Evolutionary conservation across 2,797 vertebrate genomes (phyloP), one percentile per base, ranked within the genome.

Genomic region (Anas bahamensis): DNA sequence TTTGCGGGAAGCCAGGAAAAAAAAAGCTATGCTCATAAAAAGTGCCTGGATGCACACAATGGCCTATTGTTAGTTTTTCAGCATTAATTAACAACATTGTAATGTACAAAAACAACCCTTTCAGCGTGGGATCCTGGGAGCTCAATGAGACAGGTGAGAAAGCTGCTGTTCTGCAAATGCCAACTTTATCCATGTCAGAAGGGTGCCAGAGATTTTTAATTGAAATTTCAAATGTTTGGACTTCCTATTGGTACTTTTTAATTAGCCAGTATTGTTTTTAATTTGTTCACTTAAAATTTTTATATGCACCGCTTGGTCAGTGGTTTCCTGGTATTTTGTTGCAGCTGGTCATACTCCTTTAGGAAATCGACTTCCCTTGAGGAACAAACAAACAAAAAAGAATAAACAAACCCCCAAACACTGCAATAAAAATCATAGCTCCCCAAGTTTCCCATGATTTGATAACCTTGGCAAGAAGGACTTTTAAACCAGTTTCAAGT

Each of bases 311-410:
- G 75, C 94, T 96, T 94, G 95, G 94, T 96, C 95, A 95, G 69
- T 86, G 85, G 75, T 85, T 97, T 97, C 96, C 96, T 97, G 95
- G 90, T 90, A 95, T 97, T 97, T 95, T 97, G 86, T 76, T 95
- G 94, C 96, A 97, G 96, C 96, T 97, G 96, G 50, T 92, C 83
- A 60, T 63, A 69, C 24, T 93, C 88, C 89, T 93, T 76, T 71
- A 94, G 95, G 93, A 97, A 97, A 97, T 96, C 41, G 28, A 90
- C 89, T 96, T 96, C 94, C 94, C 88, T 33, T 95, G 73, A 93
- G 89, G 66, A 91, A 94, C 85, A 95, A 92, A 77, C 41, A 74
- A 88, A 77, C 63, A 71, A 1, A 90, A 75, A 81, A 64, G 70
- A 82, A 88, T 68, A 95, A 95, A 94, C 64, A 96, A 6, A 2